Conservation (phyloP, 2,797 vertebrate species). For the Sciaenops ocellatus region DNA sequence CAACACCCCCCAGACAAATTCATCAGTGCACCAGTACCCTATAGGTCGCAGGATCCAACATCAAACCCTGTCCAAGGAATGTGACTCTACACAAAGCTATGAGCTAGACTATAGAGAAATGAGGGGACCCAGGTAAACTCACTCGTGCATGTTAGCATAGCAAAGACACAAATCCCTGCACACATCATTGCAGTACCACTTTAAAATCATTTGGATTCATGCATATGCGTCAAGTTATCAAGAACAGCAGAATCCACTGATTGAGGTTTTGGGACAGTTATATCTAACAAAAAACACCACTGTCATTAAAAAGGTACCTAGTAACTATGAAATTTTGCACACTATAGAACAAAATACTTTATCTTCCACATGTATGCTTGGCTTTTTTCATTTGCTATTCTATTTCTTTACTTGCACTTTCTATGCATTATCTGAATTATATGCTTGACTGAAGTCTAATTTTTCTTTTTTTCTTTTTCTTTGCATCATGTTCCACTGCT, state of each 20-base stretch:
- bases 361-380: background rate
- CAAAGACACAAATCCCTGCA: background rate
- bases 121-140: slow-evolving; percentile 85
- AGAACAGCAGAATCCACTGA: background rate
- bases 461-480: slow-evolving; percentile 64
- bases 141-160: background rate
- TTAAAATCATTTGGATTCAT: background rate
- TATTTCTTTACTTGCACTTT: slow-evolving; percentile 38
- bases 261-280: background rate
- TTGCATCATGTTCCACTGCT: slow-evolving; percentile 48
- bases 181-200: background rate
- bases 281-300: background rate
- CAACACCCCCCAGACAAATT: slow-evolving; percentile 92
- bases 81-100: slow-evolving; percentile 87
- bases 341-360: background rate
- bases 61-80: slow-evolving; percentile 82
- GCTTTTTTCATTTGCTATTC: slow-evolving; percentile 12
- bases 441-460: slow-evolving; percentile 59
- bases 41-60: slow-evolving; percentile 86
- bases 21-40: slow-evolving; percentile 93
- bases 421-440: slow-evolving; percentile 46
- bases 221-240: background rate
- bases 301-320: background rate
- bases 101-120: slow-evolving; percentile 89
- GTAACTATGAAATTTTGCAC: background rate